Evolutionary conservation across 2,797 vertebrate species (phyloP).

Genomic region (Thamnophis elegans): DNA sequence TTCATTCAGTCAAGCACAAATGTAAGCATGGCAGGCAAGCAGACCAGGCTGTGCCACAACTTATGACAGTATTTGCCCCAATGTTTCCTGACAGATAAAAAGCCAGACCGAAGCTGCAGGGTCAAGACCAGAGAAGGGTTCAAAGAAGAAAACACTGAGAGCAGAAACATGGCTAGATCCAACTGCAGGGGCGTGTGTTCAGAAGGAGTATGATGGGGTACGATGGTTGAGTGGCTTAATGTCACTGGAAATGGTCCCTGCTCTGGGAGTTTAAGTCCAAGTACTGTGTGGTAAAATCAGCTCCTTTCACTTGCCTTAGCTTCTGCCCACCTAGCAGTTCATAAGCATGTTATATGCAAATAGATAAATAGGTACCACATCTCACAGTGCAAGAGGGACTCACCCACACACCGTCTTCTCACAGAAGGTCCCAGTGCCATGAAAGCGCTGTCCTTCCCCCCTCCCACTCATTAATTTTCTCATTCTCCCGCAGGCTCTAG

Average conservation of each 20-base stretch:
- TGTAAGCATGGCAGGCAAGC: conserved; percentile 16
- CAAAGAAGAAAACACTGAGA: background rate
- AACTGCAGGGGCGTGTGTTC: background rate
- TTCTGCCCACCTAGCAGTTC: background rate
- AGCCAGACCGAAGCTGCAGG: conserved; percentile 22
- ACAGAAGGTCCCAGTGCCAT: too few relatives aligned
- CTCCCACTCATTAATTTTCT: too few relatives aligned
- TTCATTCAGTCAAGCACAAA: conserved; percentile 49
- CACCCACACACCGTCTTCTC: too few relatives aligned
- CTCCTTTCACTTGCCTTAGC: background rate
- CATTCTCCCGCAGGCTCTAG: too few relatives aligned
- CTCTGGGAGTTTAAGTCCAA: background rate
- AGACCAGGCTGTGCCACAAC: conserved; percentile 23
- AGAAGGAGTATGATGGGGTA: background rate
- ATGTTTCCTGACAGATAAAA: conserved; percentile 28
- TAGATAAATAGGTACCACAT: background rate
- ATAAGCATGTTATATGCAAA: background rate
- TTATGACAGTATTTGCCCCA: conserved; percentile 8
- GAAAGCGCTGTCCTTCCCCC: too few relatives aligned
- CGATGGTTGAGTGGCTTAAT: background rate
- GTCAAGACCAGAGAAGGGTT: background rate
- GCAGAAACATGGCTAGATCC: background rate
- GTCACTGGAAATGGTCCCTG: background rate
- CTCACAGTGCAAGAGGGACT: too few relatives aligned
- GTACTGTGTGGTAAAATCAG: background rate